These are phyloP conservation scores for Hirudo medicinalis DNA, from an alignment of 1,140 invertebrate genomes.

Conservation along the genomic window DNA sequence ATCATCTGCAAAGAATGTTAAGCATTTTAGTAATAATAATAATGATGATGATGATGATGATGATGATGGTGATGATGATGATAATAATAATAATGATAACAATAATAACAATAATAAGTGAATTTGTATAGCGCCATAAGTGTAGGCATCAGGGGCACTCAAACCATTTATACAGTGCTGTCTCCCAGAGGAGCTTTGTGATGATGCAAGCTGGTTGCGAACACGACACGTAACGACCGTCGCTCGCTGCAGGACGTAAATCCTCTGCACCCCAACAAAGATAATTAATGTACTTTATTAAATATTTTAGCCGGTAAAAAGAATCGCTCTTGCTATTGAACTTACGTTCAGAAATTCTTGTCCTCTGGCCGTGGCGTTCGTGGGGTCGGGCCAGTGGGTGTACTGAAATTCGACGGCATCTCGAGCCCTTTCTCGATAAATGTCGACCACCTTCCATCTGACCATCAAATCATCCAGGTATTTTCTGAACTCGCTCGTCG, in stretches of 20 bases:
- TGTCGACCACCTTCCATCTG: conserved; percentile 19
- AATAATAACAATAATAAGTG: no score
- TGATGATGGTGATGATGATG: no score
- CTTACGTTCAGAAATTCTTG: conserved; percentile 74
- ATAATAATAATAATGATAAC: no score
- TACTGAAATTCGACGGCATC: conserved; percentile 90
- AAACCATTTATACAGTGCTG: no score
- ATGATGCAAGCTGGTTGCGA: no score
- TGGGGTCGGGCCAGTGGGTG: conserved; percentile 76
- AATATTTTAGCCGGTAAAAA: background rate
- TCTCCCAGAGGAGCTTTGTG: no score
- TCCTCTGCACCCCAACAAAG: background rate
- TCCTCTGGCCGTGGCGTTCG: conserved; percentile 61
- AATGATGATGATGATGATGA: no score
- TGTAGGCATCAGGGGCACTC: no score
- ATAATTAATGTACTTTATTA: background rate
- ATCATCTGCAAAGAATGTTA: conserved; percentile 16
- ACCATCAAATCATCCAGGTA: conserved; percentile 14
- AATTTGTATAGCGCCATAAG: no score
- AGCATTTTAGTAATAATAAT: no score
- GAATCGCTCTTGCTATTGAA: conserved; percentile 22
- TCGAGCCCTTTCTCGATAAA: conserved; percentile 55
- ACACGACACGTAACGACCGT: no score
- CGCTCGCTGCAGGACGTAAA: no score
- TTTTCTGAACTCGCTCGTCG: conserved; percentile 7